Evolutionary conservation across 2,888 invertebrate genomes (phyloP).

Genomic region (Acanthosoma haemorrhoidale): DNA sequence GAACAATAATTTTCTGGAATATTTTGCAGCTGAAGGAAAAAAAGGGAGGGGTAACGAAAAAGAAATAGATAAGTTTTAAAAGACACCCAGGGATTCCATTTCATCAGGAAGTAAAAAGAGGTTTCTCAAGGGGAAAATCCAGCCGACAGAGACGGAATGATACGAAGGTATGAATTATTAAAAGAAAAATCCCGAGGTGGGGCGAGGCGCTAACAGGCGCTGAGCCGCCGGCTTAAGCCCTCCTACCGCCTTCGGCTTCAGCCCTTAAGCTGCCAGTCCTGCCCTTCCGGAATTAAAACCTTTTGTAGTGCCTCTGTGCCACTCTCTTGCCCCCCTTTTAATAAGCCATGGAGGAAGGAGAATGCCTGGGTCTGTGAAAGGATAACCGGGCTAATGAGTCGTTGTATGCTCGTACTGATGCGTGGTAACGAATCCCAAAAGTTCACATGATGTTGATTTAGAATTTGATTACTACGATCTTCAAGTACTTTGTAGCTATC

Average conservation of each 20-base stretch:
- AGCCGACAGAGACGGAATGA: not conserved
- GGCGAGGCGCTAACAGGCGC: not conserved
- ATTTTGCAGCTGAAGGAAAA: not conserved
- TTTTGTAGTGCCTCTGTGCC: too few relatives aligned
- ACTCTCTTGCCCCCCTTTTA: too few relatives aligned
- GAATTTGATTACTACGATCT: too few relatives aligned
- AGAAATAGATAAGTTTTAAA: conserved; percentile 12
- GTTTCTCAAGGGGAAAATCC: not conserved
- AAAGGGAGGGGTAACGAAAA: not conserved
- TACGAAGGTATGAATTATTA: conserved; percentile 5
- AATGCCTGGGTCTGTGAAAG: too few relatives aligned
- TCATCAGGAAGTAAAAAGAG: conserved; percentile 10
- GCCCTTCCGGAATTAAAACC: not conserved
- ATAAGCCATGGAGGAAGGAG: too few relatives aligned
- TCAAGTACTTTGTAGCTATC: too few relatives aligned
- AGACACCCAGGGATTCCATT: not conserved
- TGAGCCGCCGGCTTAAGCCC: not conserved
- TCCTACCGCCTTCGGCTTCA: not conserved
- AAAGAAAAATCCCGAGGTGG: not conserved
- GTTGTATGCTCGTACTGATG: too few relatives aligned
- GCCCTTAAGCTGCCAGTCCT: not conserved
- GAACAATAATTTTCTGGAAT: not conserved
- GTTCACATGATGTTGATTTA: too few relatives aligned
- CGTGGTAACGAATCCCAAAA: too few relatives aligned
- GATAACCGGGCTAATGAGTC: too few relatives aligned